These are phyloP conservation scores for Eretmochelys imbricata DNA, from an alignment of 2,113 vertebrate species.

Conservation along the genomic window DNA sequence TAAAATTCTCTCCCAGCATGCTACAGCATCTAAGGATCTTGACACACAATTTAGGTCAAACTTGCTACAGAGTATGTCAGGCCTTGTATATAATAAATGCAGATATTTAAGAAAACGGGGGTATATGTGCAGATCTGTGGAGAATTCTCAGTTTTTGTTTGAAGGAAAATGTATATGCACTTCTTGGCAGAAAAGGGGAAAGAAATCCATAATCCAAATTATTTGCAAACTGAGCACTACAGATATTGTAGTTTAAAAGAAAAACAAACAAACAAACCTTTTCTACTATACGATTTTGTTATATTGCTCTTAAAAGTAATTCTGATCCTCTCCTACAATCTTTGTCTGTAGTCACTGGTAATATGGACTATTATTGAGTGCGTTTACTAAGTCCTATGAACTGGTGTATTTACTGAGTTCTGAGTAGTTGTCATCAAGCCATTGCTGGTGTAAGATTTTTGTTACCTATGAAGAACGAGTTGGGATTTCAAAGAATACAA, in stretches of 20 bases:
- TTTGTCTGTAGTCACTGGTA: neutral
- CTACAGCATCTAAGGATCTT: neutral
- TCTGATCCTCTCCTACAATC: neutral
- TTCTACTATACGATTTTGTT: neutral
- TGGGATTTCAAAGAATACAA: neutral
- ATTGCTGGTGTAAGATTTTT: neutral
- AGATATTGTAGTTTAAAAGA: neutral
- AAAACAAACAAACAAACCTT: neutral
- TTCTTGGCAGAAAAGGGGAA: neutral
- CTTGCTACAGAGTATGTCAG: neutral
- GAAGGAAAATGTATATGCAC: neutral
- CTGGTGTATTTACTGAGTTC: neutral
- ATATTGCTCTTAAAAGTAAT: neutral
- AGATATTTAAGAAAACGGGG: constrained; percentile 7
- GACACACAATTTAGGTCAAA: constrained; percentile 6
- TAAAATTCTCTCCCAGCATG: neutral
- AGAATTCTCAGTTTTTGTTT: neutral
- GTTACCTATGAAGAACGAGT: neutral
- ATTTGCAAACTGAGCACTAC: constrained; percentile 6
- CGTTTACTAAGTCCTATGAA: neutral
- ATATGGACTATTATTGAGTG: neutral
- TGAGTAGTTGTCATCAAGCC: neutral
- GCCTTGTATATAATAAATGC: neutral
- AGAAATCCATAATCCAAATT: neutral
- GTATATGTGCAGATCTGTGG: neutral